Evolutionary conservation across 2,797 vertebrate species (phyloP).

Genomic region (Gephyroberyx darwinii): DNA sequence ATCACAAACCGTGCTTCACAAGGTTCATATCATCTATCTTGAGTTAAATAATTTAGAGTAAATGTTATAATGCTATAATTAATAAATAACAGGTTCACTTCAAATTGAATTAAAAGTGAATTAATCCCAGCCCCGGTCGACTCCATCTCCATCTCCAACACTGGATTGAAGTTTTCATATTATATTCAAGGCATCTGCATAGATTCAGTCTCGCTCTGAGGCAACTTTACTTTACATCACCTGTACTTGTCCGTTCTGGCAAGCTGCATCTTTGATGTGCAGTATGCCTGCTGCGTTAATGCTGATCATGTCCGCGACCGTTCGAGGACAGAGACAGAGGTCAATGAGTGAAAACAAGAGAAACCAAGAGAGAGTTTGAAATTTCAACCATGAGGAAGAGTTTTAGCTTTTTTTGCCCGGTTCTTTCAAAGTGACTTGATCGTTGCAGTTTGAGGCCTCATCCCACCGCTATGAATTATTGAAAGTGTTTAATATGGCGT

Average conservation of each 20-base stretch:
- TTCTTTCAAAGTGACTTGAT: constrained; percentile 30
- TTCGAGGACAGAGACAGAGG: constrained; percentile 28
- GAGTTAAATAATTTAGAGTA: background rate
- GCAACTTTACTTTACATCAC: constrained; percentile 65
- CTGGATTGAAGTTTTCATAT: constrained; percentile 4
- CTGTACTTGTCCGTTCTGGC: constrained; percentile 66
- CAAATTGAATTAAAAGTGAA: constrained; percentile 11
- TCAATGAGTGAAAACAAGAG: constrained; percentile 45
- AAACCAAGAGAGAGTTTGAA: constrained; percentile 10
- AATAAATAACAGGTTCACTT: constrained; percentile 5
- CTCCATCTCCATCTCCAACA: constrained; percentile 23
- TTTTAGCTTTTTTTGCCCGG: background rate
- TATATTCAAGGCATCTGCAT: constrained; percentile 46
- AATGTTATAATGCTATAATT: background rate
- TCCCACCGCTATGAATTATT: constrained; percentile 22
- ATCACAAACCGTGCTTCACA: background rate
- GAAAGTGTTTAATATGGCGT: constrained; percentile 49
- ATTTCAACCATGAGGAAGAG: background rate
- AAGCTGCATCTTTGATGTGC: constrained; percentile 58
- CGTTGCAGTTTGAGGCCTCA: constrained; percentile 25
- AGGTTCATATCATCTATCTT: background rate
- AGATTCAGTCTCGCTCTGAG: constrained; percentile 48
- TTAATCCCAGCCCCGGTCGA: constrained; percentile 7
- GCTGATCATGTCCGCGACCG: constrained; percentile 65
- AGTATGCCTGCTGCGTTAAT: constrained; percentile 58